Base-by-base conservation (phyloP, 2,113 vertebrate genomes). In the Leptobrachium ailaonicum region DNA sequence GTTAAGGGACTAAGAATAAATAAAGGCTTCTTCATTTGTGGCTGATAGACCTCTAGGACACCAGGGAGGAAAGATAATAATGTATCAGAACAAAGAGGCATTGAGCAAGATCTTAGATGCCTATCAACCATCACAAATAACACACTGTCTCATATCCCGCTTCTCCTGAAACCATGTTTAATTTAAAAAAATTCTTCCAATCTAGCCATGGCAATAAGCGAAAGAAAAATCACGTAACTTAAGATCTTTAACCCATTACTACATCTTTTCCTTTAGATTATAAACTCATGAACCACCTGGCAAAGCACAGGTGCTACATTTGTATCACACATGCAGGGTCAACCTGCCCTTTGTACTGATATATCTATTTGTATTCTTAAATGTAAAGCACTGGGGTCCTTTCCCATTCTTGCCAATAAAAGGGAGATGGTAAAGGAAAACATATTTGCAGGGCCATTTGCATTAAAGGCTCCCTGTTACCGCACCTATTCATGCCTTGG, bases 111-210 rank as follows among this genome's bases (percentile, higher is more conserved):
- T 54, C 70, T 66, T 56, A 79, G 69, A 72, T 79, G 43, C 60
- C 45, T 73, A 79, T 72, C 76, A 64, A 41, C 50, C 70, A 14
- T 71, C 69, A 79, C 77, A 79, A 69, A 79, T 73, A 72, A 72
- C 68, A 53, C 54, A 79, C 76, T 71, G 77, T 73, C 60, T 79
- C 20, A 12, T 43, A 53, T 73, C 58, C 69, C 14, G 5, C 7
- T 56, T 58, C 53, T 79, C 56, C 60, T 79, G 20, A n/a, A 66
- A 53, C 68, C 68, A 73, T 63, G 13, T 79, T 79, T 72, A 64
- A 72, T 79, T 79, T 72, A 73, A 79, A 77, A 77, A 79, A 79
- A 32, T 32, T 10, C 41, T 66, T 66, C 42, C 56, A 32, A 45
- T 68, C 70, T 71, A 71, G 42, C 40, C 45, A 60, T 53, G 63